Evolutionary conservation across 2,797 vertebrate species (phyloP), one percentile per base, ranked within the genome.

Genomic region (Tiaroga cobitis): DNA sequence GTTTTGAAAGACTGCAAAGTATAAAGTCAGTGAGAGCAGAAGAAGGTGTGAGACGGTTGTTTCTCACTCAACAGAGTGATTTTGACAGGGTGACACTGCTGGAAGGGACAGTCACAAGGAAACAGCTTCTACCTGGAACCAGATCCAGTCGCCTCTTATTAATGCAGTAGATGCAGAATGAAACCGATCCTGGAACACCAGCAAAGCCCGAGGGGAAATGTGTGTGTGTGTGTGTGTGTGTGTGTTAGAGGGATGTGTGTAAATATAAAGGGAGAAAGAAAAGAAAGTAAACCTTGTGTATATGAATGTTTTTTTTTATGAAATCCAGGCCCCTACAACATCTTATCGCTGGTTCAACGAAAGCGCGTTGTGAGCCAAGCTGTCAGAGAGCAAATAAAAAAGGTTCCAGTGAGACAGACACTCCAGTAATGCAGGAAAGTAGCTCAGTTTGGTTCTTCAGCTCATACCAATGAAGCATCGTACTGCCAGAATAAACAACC

Each of bases 91-190:
- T 73, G 83, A 74, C 69, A 82, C 54, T 59, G 32, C 29, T 49
- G 43, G 51, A 80, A 84, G 76, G 19, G 26, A 83, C 73, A 54
- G 10, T 63, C 29, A 68, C 32, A 63, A 67, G 41, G 21, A 79
- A 72, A 82, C 56, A n/a, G 80, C 37, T 49, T 29, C 41, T 26
- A 41, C 63, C 85, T 74, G 73, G 8, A 80, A 83, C 56, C 81
- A 79, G 77, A 83, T 63, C n/a, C 32, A 69, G 80, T 81, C 77
- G 43, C 21, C 4, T 83, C 72, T 87, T 74, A 85, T 89, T 81
- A 85, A 69, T 81, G 80, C 81, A 85, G 37, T 46, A 10, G 43
- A 76, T 77, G 76, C 80, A 80, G 63, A 78, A 61, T 67, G 39
- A 81, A 83, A 85, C 82, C 19, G n/a, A 68, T 51, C 80, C 19